phyloP scores from a whole-genome alignment of 2,888 invertebrate species.

The Acanthosepion lycidas region DNA sequence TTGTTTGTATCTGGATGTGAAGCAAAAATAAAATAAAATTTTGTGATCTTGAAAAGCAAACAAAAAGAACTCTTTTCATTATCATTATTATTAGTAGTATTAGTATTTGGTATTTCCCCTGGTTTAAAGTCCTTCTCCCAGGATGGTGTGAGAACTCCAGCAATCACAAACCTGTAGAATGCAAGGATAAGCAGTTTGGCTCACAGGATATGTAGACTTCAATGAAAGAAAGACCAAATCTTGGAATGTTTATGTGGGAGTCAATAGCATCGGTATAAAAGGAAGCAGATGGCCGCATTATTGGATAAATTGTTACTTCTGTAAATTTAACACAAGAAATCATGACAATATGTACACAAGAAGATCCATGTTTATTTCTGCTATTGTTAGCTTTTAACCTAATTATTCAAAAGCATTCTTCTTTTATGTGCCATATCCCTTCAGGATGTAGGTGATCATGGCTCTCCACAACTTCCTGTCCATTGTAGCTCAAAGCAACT shows the following conservation, averaged over 20 bases:
- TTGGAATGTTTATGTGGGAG: constrained; percentile 33
- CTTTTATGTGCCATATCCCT: too few species aligned
- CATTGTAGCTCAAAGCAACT: too few species aligned
- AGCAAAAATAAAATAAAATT: background rate
- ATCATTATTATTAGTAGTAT: background rate
- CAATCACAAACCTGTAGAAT: background rate
- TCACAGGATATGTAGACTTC: background rate
- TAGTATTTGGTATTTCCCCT: background rate
- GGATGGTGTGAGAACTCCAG: background rate
- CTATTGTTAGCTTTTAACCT: background rate
- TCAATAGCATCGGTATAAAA: background rate
- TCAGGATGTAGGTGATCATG: too few species aligned
- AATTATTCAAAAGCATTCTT: background rate
- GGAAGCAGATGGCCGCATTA: background rate
- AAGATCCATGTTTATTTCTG: background rate
- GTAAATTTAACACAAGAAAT: background rate
- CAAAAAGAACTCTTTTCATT: background rate
- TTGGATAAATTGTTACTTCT: background rate
- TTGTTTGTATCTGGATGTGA: too few species aligned
- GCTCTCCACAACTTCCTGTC: too few species aligned
- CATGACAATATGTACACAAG: background rate
- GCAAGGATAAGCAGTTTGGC: background rate
- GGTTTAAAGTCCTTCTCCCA: background rate
- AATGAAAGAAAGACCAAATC: background rate
- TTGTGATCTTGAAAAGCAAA: background rate